phyloP scores from a whole-genome alignment of 2,113 vertebrate genomes.

The Tetraodon nigroviridis region DNA sequence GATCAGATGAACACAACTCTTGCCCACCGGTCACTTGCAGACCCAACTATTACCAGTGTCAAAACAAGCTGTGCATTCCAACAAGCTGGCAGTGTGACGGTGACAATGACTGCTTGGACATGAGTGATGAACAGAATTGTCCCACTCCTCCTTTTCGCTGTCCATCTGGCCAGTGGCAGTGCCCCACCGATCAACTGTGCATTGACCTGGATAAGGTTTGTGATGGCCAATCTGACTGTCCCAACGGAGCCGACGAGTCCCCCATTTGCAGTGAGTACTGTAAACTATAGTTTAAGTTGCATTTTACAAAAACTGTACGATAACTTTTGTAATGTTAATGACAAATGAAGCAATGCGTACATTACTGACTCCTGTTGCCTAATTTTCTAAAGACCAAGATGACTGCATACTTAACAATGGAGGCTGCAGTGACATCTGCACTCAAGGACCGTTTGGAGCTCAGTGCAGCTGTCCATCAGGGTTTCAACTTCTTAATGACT shows the following conservation, averaged over 20 bases:
- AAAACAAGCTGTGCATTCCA: constrained; percentile 63
- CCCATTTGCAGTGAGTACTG: constrained; percentile 67
- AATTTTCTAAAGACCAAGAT: constrained; percentile 51
- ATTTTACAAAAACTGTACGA: background rate
- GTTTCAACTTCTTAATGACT: constrained; percentile 67
- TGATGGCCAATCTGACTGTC: constrained; percentile 65
- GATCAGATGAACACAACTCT: constrained; percentile 61
- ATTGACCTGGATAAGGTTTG: constrained; percentile 62
- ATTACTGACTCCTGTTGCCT: background rate
- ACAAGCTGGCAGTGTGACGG: constrained; percentile 65
- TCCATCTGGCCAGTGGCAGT: constrained; percentile 63
- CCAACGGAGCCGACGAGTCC: constrained; percentile 69
- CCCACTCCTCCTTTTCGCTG: constrained; percentile 67
- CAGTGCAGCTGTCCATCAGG: constrained; percentile 65
- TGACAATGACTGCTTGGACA: constrained; percentile 68
- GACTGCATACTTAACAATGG: constrained; percentile 67
- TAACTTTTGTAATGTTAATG: background rate
- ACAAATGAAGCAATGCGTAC: background rate
- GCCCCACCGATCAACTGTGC: constrained; percentile 62
- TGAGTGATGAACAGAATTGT: constrained; percentile 69
- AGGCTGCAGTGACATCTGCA: constrained; percentile 61
- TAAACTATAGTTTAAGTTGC: background rate
- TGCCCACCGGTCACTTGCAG: constrained; percentile 56
- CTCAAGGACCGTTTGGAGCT: constrained; percentile 70
- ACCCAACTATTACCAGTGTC: constrained; percentile 55